phyloP scores from a whole-genome alignment of 1,140 invertebrate species.

The Drosophila cardini region DNA sequence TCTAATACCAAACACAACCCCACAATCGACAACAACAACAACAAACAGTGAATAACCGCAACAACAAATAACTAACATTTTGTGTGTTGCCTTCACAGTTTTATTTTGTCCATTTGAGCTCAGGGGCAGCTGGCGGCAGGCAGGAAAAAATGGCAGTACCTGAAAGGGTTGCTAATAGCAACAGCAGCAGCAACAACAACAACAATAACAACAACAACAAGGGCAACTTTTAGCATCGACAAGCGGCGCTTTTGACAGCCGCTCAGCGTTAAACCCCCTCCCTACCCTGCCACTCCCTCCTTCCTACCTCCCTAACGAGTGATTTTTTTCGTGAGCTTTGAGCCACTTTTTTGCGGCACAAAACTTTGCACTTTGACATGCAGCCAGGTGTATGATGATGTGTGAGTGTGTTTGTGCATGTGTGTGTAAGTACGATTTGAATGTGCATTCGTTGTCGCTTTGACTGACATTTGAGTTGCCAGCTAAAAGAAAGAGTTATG shows the following conservation, averaged over 20 bases:
- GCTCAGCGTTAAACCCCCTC: conserved; percentile 18
- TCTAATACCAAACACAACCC: neutral
- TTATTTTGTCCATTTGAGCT: conserved; percentile 23
- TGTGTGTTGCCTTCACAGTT: conserved; percentile 27
- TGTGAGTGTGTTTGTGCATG: conserved; percentile 22
- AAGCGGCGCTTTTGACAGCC: conserved; percentile 75
- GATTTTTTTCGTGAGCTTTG: conserved; percentile 46
- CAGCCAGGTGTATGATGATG: conserved; percentile 66
- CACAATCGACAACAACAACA: conserved; percentile 40
- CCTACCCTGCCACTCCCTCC: neutral
- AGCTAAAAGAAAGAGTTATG: neutral
- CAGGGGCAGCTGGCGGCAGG: conserved; percentile 25
- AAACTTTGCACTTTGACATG: conserved; percentile 81
- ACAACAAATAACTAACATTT: conserved; percentile 24
- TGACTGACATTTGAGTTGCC: conserved; percentile 35
- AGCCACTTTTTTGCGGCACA: conserved; percentile 65
- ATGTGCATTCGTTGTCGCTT: conserved; percentile 56
- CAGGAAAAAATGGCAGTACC: conserved; percentile 59
- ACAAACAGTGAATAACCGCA: conserved; percentile 19
- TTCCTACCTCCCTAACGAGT: neutral
- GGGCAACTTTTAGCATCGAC: conserved; percentile 63
- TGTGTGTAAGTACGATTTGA: conserved; percentile 36
- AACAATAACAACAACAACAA: conserved; percentile 17
- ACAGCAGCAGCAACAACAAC: conserved; percentile 23
- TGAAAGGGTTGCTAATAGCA: conserved; percentile 71